phyloP scores from a whole-genome alignment of 1,140 invertebrate genomes.

The Eumeta japonica region DNA sequence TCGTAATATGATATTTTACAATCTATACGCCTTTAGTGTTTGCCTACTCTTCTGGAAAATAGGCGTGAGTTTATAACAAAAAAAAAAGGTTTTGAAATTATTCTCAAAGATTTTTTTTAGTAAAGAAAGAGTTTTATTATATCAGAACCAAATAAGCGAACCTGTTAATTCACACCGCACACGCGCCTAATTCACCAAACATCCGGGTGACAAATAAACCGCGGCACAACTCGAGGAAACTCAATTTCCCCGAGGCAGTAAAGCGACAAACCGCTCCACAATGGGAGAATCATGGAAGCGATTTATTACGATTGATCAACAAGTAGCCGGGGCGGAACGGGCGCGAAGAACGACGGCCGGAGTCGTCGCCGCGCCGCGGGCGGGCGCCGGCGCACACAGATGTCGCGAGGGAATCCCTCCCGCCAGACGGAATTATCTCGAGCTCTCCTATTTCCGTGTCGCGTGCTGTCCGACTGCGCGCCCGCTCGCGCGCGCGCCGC shows the following conservation, averaged over 20 bases:
- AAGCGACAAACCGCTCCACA: slow-evolving; percentile 54
- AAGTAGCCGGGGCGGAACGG: slow-evolving; percentile 44
- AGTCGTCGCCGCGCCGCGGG: slow-evolving; percentile 23
- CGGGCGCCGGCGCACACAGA: slow-evolving; percentile 40
- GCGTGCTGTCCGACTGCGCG: slow-evolving; percentile 50
- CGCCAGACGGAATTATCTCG: slow-evolving; percentile 56
- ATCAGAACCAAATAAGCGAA: no score
- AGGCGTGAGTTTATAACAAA: no score
- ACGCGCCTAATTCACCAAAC: slow-evolving; percentile 14
- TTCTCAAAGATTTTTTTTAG: no score
- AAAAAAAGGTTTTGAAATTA: no score
- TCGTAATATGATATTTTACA: no score
- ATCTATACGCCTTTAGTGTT: no score
- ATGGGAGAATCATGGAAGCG: slow-evolving; percentile 54
- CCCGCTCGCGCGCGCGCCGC: slow-evolving; percentile 23
- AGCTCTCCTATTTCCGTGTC: slow-evolving; percentile 53
- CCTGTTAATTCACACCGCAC: no score
- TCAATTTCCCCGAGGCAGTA: slow-evolving; percentile 50
- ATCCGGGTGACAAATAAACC: slow-evolving; percentile 43
- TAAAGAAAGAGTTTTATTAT: no score
- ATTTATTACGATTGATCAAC: slow-evolving; percentile 57
- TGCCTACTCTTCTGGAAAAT: no score
- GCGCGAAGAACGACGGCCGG: slow-evolving; percentile 5
- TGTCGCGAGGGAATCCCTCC: slow-evolving; percentile 55
- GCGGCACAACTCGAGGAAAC: slow-evolving; percentile 43